Evolutionary conservation across 2,797 vertebrate genomes (phyloP), one percentile per base, ranked within the genome.

Genomic region (Halcyon chelicuti): DNA sequence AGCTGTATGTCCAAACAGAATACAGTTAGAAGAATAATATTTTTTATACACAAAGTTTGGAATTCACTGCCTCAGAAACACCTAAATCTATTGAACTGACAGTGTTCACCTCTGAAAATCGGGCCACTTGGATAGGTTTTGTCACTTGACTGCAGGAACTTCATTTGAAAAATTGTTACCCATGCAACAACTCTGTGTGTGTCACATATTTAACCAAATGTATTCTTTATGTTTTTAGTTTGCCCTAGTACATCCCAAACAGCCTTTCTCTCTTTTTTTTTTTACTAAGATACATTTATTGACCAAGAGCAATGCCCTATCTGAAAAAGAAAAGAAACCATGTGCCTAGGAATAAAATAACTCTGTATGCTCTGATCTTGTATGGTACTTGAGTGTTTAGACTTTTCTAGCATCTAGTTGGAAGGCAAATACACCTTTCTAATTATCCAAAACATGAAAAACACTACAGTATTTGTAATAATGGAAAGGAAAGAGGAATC

Each of bases 141-240:
- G 62, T 21, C 54, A 66, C 31, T 62, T 70, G 52, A 70, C 55
- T 54, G 31, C 19, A 89, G 18, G 33, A 76, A 74, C 54, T 42
- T 49, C 15, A 86, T 73, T 40, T 82, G 40, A 82, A 72, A 79
- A 44, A 28, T 2, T 71, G 31, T 72, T 80, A 86, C 37, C 58
- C 17, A 9, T 9, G 12, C 18, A 77, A 25, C 25, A 65, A n/a
- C n/a, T 73, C 19, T 4, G 5, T 28, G 29, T 0, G 0, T 39
- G 71, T 33, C 46, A 55, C 35, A 87, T 42, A 83, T 25, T 12
- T 14, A 90, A 92, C 7, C 22, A 68, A 65, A 2, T 25, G 7
- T 39, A n/a, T 33, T 84, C 1, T 47, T 61, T 20, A 46, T 52
- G 9, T 60, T 78, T 82, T 72, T 58, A 37, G 37, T 83, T 83